Base-by-base conservation (phyloP, 2,113 vertebrate species). In the Poicephalus gulielmi region DNA sequence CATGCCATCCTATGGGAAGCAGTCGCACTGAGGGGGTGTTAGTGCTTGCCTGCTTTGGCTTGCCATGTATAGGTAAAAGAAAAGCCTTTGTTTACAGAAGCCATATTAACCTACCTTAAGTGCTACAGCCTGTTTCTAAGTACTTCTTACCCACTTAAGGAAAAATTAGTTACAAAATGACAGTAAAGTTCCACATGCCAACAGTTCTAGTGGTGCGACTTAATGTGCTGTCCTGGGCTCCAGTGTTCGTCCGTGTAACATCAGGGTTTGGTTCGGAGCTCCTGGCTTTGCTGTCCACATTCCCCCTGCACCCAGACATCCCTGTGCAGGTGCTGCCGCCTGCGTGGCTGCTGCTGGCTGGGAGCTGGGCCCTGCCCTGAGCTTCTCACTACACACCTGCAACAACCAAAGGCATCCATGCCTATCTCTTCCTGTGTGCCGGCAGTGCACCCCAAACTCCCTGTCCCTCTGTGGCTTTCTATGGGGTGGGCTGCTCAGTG, bases 401-500 rank as follows among this genome's bases (percentile, higher is more conserved):
- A 9, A 0, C 57, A 16, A 19, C 53, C 64, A 0, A 11, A 25
- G 35, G 6, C 3, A 0, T 0, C 17, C 1, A 2, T 12, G 35
- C 13, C 7, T 4, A 0, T 10, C 70, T 22, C 33, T 11, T n/a
- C 20, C 30, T 33, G 37, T 10, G 0, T 59, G 57, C 33, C 4
- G 6, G 33, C 1, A 14, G 4, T 8, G 6, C 8, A 1, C 46
- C 60, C 75, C 52, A 2, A 5, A 3, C 11, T 22, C 16, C 22
- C 41, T 8, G 25, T 23, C 17, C 17, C 71, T 5, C 12, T 1
- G 0, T 22, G 41, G 39, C 67, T 66, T 14, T 9, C 44, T 3
- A 0, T 19, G 64, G 53, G 41, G 10, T 3, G 39, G 14, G 2
- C 55, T 28, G 30, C 49, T 6, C 7, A 0, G 30, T 13, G 5